These are phyloP conservation scores for Propithecus deckenii DNA, from an alignment of 2,797 vertebrate species.

Conservation along the genomic window DNA sequence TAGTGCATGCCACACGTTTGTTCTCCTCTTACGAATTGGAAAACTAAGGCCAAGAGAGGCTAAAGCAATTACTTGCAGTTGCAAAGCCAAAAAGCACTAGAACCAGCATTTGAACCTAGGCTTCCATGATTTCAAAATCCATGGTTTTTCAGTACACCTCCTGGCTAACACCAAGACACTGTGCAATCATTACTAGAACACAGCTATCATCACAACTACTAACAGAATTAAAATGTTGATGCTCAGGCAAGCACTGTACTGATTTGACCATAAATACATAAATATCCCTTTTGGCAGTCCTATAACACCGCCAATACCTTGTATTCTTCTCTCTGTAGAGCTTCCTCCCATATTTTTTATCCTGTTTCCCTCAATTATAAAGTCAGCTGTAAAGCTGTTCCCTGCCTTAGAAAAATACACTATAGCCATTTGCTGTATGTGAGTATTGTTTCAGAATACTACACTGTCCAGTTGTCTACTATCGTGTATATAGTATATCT, in stretches of 20 bases:
- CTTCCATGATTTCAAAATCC: not conserved
- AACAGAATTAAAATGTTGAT: not conserved
- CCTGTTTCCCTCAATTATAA: not conserved
- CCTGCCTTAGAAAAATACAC: not conserved
- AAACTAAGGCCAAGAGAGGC: not conserved
- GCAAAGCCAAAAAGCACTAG: not conserved
- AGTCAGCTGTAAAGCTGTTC: not conserved
- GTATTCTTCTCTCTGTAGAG: not conserved
- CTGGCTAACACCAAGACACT: not conserved
- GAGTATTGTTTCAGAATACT: not conserved
- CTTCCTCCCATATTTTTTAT: not conserved
- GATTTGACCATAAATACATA: not conserved
- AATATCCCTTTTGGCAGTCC: not conserved
- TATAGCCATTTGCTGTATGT: not conserved
- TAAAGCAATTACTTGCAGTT: not conserved
- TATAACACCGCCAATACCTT: accelerated
- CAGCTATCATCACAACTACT: not conserved
- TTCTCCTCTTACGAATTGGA: not conserved
- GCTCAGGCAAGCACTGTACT: not conserved
- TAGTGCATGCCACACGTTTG: not conserved
- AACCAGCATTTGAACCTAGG: not conserved
- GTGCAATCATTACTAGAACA: not conserved
- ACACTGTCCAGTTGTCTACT: not conserved
- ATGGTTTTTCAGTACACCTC: not conserved
- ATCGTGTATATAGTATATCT: not conserved